A percentile compares a stretch with the other conserved stretches of the same genome.
Conservation (phyloP, 2,888 invertebrate genomes). For the Perdita meconis region DNA sequence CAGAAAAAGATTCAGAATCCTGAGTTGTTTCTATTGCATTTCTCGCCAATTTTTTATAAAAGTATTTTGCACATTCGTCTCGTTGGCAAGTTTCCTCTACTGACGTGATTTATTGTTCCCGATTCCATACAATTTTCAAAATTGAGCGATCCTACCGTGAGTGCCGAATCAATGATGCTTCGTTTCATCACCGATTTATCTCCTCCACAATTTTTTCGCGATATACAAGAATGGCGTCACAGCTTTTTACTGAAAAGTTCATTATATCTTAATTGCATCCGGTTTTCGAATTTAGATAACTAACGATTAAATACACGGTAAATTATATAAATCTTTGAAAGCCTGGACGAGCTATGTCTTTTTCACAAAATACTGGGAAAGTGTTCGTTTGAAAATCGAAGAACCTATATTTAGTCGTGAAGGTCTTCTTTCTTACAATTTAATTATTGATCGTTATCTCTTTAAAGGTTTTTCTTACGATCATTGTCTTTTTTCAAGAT, state of each 20-base stretch:
- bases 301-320: not conserved
- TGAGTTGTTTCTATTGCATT: not conserved
- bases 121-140: not conserved
- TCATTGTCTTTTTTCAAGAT: no score
- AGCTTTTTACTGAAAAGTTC: slow-evolving; percentile 71
- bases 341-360: not conserved
- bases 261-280: slow-evolving; percentile 34
- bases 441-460: no score
- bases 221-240: not conserved
- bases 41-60: not conserved
- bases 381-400: no score
- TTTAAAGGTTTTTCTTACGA: no score
- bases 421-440: no score
- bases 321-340: not conserved
- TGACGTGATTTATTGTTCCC: no score
- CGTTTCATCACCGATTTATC: not conserved
- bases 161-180: no score
- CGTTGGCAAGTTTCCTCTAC: no score
- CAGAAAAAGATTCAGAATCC: no score
- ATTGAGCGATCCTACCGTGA: not conserved
- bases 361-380: not conserved
- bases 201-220: not conserved
- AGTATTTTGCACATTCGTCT: no score
- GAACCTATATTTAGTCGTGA: no score
- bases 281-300: not conserved